Evolutionary conservation across 2,888 invertebrate species (phyloP).

Genomic region (Maniola hyperantus): DNA sequence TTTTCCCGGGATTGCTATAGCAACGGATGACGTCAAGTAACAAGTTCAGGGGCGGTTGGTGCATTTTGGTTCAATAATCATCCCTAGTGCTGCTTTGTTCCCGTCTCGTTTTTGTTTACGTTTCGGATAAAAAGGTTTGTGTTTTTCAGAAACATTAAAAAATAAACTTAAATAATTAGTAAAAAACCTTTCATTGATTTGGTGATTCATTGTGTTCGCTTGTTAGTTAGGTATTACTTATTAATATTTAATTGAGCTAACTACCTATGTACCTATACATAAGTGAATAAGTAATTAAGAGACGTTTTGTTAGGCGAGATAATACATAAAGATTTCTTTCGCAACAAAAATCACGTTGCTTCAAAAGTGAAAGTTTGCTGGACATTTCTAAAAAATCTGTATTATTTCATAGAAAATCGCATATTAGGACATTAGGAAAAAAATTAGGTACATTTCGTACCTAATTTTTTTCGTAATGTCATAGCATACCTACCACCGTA

Average conservation of each 20-base stretch:
- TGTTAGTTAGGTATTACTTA: not conserved
- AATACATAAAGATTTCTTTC: not conserved
- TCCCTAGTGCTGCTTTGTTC: conserved; percentile 47
- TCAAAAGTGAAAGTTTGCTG: conserved; percentile 1
- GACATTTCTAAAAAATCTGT: not conserved
- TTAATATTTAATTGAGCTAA: conserved; percentile 22
- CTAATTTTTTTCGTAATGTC: too few species aligned
- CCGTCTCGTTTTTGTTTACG: conserved; percentile 41
- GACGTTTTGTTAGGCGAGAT: not conserved
- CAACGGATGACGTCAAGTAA: conserved; percentile 69
- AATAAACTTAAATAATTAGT: not conserved
- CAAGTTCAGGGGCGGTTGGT: conserved; percentile 78
- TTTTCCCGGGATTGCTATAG: conserved; percentile 73
- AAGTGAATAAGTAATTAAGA: conserved; percentile 16
- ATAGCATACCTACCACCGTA: too few species aligned
- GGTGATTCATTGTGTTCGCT: conserved; percentile 12
- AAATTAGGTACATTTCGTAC: too few species aligned
- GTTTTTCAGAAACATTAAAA: not conserved
- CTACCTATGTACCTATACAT: not conserved
- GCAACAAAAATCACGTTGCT: conserved; percentile 3
- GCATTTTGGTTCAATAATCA: conserved; percentile 78
- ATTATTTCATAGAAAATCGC: not conserved
- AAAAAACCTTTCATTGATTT: not conserved
- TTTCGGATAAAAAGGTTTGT: conserved; percentile 40
- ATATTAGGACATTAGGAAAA: too few species aligned